Evolutionary conservation across 2,113 vertebrate genomes (phyloP).

Genomic region (Xiphorhynchus elegans): DNA sequence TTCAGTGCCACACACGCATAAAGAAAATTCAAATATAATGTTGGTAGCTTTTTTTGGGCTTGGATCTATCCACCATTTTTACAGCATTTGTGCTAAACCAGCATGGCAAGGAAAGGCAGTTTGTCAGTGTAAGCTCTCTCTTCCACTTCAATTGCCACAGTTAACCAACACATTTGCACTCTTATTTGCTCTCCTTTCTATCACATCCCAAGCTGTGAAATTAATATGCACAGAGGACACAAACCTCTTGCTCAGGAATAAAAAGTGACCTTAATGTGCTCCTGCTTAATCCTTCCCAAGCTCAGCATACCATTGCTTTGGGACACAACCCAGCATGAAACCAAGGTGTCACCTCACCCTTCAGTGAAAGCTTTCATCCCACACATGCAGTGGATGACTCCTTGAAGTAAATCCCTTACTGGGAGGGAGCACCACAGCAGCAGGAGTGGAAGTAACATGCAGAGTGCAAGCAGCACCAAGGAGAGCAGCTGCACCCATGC

Average conservation of each 20-base stretch:
- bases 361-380: background rate
- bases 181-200: background rate
- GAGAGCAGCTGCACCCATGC: background rate
- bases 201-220: background rate
- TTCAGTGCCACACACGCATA: background rate
- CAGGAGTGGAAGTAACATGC: accelerated
- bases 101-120: background rate
- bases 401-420: accelerated
- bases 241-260: background rate
- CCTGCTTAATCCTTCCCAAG: background rate
- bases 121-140: background rate
- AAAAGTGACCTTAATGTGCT: background rate
- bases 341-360: background rate
- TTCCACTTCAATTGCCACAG: background rate
- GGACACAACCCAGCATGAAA: background rate
- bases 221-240: conserved; percentile 42
- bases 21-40: background rate
- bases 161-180: background rate
- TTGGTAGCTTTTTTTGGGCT: background rate
- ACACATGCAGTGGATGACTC: accelerated
- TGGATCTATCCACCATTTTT: accelerated
- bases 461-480: background rate
- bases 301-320: accelerated
- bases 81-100: background rate
- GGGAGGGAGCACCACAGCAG: background rate